Percentiles rank a stretch among this genome's conserved stretches.
phyloP scores from a whole-genome alignment of 1,140 invertebrate genomes.

The Cyrtorhinus lividipennis region DNA sequence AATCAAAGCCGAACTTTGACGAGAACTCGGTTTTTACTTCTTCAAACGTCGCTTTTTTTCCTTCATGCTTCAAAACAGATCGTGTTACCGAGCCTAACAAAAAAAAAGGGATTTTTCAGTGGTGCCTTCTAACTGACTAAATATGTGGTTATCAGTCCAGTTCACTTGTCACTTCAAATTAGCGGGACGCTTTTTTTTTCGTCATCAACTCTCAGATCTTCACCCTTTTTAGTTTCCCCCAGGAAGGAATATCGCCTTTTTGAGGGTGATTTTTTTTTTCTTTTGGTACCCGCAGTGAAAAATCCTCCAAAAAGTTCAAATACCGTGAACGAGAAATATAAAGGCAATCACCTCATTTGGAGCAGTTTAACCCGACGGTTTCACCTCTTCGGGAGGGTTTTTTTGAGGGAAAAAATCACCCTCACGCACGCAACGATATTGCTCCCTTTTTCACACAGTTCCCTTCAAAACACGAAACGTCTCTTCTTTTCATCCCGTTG shows the following conservation, averaged over 20 bases:
- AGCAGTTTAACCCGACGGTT: constrained; percentile 22
- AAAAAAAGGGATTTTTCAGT: too few species aligned
- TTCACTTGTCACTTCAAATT: constrained; percentile 11
- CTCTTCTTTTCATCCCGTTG: constrained; percentile 7
- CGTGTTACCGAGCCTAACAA: too few species aligned
- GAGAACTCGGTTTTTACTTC: too few species aligned
- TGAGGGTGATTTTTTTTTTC: too few species aligned
- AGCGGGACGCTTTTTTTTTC: background rate
- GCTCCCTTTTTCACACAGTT: background rate
- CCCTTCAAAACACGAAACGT: constrained; percentile 4
- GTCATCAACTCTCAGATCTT: background rate
- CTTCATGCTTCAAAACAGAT: too few species aligned
- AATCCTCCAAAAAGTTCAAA: constrained; percentile 16
- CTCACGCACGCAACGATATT: background rate
- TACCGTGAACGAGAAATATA: constrained; percentile 20
- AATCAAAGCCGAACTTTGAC: too few species aligned
- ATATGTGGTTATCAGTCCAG: constrained; percentile 12
- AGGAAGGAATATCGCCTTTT: background rate
- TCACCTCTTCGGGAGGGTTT: constrained; percentile 20
- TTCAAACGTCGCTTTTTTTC: too few species aligned
- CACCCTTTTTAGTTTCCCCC: background rate
- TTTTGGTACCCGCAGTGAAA: too few species aligned
- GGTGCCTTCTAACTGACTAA: constrained; percentile 11
- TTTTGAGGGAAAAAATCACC: background rate
- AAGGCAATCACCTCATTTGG: constrained; percentile 22